These are phyloP conservation scores for Anastrepha obliqua DNA, from an alignment of 1,140 invertebrate species.

Conservation along the genomic window DNA sequence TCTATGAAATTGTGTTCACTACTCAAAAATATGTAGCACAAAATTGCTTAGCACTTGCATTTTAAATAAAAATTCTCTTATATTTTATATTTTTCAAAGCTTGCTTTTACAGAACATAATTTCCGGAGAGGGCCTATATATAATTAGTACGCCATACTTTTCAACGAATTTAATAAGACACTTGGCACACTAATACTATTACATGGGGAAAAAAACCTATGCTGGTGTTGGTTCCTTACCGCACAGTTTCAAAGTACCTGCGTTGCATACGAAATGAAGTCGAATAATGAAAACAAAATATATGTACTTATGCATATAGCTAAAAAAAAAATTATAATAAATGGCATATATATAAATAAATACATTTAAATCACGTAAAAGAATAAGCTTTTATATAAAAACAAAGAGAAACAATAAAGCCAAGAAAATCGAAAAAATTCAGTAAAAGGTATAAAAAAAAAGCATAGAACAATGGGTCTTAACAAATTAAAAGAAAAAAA, in stretches of 20 bases:
- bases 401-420: not conserved
- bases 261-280: conserved; percentile 18
- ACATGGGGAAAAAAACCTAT: not conserved
- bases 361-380: not conserved
- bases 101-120: not conserved
- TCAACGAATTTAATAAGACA: not conserved
- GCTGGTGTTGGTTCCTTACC: not conserved
- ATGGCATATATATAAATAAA: too few relatives aligned
- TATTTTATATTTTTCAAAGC: not conserved
- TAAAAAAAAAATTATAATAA: too few relatives aligned
- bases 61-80: too few relatives aligned
- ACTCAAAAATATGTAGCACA: too few relatives aligned
- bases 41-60: too few relatives aligned
- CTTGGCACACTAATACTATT: not conserved
- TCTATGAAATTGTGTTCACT: too few relatives aligned
- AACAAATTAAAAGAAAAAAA: not conserved
- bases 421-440: not conserved
- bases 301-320: too few relatives aligned
- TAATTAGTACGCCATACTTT: conserved; percentile 40
- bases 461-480: not conserved
- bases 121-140: not conserved
- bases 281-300: not conserved
- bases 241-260: not conserved
- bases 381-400: not conserved
- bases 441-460: not conserved